Evolutionary conservation across 2,888 invertebrate genomes (phyloP).

Genomic region (Euphydryas editha): DNA sequence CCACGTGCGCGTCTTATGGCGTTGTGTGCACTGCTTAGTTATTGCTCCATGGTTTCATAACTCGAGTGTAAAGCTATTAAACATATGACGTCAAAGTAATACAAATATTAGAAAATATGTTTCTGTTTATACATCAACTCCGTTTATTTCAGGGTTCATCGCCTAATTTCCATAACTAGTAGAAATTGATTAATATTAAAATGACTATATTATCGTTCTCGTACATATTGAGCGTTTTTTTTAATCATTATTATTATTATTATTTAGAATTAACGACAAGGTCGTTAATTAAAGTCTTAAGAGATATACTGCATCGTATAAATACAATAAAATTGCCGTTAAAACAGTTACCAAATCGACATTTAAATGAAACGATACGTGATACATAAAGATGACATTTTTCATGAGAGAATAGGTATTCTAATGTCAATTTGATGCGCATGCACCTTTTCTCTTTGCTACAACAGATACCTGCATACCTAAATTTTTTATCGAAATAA

Average conservation of each 20-base stretch:
- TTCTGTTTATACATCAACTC: constrained; percentile 31
- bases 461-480: neutral
- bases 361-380: neutral
- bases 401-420: neutral
- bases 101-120: constrained; percentile 32
- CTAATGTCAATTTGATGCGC: neutral
- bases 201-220: constrained; percentile 18
- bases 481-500: neutral
- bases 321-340: constrained; percentile 1
- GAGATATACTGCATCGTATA: neutral
- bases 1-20: constrained; percentile 61
- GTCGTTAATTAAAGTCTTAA: neutral
- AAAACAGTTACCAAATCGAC: neutral
- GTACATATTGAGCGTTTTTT: constrained; percentile 9
- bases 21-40: constrained; percentile 39
- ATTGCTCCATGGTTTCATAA: constrained; percentile 41
- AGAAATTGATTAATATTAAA: constrained; percentile 18
- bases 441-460: neutral
- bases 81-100: constrained; percentile 33
- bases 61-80: constrained; percentile 31
- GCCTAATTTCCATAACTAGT: constrained; percentile 20
- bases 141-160: constrained; percentile 27
- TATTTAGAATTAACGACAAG: neutral
- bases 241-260: neutral
- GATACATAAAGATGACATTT: neutral